Evolutionary conservation across 1,140 invertebrate genomes (phyloP), one percentile per base, ranked within the genome.

Genomic region (Potamilus streckersoni): DNA sequence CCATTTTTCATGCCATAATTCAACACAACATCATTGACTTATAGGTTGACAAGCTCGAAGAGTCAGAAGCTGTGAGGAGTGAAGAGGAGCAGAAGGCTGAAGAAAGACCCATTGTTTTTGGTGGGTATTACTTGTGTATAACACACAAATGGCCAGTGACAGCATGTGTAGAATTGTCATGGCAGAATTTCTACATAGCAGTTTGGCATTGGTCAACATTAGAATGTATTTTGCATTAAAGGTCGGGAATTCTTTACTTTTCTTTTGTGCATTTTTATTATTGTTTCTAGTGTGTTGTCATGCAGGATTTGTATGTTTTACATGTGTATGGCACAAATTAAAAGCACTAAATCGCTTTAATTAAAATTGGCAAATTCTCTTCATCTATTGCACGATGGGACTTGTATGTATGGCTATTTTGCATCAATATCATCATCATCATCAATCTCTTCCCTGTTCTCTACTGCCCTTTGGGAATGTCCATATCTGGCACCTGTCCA

Each of bases 71-170:
- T 79, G 85, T 90, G 38, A 84, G 89, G 63, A 87, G 84, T 76
- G 89, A 90, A 78, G 87, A 88, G 67, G 89, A 90, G 82, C 86
- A 90, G 74, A 89, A 88, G 70, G 85, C 85, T 55, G 85, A 88
- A 69, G 88, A 89, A 70, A 82, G 86, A 76, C 88, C 88, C 17
- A 84, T 89, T 68, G 88, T 89, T 14, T 83, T 90, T 60, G 81
- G 89, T 90, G 81, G 82, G 82, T 85, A 16, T 59, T 73, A 63
- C 20, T 59, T 62, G 38, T 11, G 69, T 56, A 13, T 57, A 57
- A 27, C 11, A 68, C 55, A 20, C 14, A 17, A 67, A 23, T n/a
- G 57, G 16, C 19, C 49, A 67, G 17, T 20, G 4, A 14, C 0
- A 23, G 11, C 0, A n/a, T 31, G 19, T 38, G 4, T 65, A 66